These are phyloP conservation scores for Melanaphis sacchari DNA, from an alignment of 1,140 invertebrate species.

Conservation along the genomic window DNA sequence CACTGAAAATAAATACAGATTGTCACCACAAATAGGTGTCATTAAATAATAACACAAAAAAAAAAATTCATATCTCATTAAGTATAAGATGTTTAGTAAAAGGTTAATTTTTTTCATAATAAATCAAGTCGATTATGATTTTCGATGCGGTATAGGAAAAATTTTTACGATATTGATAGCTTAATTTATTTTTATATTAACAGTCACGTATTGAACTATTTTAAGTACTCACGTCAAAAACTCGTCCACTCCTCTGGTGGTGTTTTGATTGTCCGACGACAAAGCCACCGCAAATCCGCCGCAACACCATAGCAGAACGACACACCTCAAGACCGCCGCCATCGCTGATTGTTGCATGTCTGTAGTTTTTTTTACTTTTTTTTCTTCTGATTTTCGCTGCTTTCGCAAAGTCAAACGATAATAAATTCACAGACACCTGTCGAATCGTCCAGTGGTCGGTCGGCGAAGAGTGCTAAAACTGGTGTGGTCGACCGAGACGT, in stretches of 20 bases:
- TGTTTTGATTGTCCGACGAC: background rate
- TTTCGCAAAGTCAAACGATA: background rate
- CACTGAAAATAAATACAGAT: background rate
- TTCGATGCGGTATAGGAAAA: background rate
- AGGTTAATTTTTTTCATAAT: background rate
- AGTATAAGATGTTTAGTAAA: background rate
- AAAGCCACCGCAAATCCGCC: background rate
- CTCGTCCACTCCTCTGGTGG: conserved; percentile 34
- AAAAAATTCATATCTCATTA: background rate
- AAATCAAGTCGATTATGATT: background rate
- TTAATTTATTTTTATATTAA: background rate
- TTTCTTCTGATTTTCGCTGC: background rate
- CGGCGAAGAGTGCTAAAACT: background rate
- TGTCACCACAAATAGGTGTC: background rate
- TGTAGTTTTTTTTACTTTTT: background rate
- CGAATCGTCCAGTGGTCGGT: background rate
- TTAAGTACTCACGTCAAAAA: conserved; percentile 13
- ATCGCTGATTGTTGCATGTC: too few relatives aligned
- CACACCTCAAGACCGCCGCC: background rate
- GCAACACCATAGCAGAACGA: background rate
- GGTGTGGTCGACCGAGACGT: background rate
- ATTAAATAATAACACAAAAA: background rate
- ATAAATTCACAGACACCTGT: too few relatives aligned
- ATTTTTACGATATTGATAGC: background rate
- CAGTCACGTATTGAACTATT: background rate